Evolutionary conservation across 2,113 vertebrate genomes (phyloP), one percentile per base, ranked within the genome.

Genomic region (Aegithalos caudatus): DNA sequence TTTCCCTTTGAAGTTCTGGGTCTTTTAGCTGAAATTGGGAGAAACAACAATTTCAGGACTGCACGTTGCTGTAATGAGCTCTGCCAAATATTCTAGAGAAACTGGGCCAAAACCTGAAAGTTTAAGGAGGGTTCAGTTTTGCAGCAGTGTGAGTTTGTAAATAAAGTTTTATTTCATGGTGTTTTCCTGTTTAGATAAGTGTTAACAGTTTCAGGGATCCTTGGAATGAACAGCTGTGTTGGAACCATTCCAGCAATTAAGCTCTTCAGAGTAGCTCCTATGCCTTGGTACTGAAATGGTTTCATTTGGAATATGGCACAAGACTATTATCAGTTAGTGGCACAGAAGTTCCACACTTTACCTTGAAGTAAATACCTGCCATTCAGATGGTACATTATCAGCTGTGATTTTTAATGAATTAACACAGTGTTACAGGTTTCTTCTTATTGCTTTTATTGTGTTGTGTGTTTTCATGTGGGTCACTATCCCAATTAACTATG

Each of bases 151-250:
- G 86, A 93, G 86, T 95, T 94, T 78, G 83, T 97, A 95, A 97
- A 95, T 92, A 94, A 95, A 87, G 77, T 90, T 94, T 91, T 92
- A 86, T 91, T 94, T 89, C 91, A 60, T 78, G 77, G 72, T 96
- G 81, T 83, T 96, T 95, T 96, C 91, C 88, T 96, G 89, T 96
- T 90, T 97, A 84, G 77, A 86, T 92, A 94, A 95, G 48, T 78
- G 77, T 86, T 94, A 97, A 86, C 65, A 62, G 76, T 96, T 95
- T 96, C 94, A 95, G 94, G 78, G 35, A 24, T 89, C 44, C 86
- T 93, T 89, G 94, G 83, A 94, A 96, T 57, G 81, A 96, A 35
- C 92, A 96, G 86, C 92, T 95, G 96, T 92, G 58, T 71, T 96
- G 95, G 83, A 92, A 29, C 0, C 1, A 16, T 66, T 89, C 88